Evolutionary conservation across 2,797 vertebrate genomes (phyloP), one percentile per base, ranked within the genome.

Genomic region (Artibeus lituratus): DNA sequence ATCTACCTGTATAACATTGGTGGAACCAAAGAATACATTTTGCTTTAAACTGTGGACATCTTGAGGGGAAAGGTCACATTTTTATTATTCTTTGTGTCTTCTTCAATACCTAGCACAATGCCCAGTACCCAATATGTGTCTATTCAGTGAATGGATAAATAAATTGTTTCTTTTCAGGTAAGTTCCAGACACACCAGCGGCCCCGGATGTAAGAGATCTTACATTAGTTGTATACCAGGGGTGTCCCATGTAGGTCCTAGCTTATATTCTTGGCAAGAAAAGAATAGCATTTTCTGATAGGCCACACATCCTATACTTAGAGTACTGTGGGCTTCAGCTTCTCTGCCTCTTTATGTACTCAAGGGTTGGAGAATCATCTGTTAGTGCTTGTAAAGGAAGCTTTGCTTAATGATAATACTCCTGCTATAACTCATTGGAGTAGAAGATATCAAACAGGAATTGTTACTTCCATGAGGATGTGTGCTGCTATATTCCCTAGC

Each of bases 131-230:
- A 55, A 55, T 47, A 39, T 39, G 22, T 37, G 5, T 78, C 84
- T 88, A 24, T 85, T 85, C 18, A 65, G 9, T 44, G 49, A 83
- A 69, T 87, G 16, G n/a, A 39, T 73, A 95, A 67, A 62, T 70
- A 14, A 96, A 85, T 16, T 57, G 6, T 51, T 91, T 74, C 18
- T 96, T 78, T 26, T 87, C 62, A 96, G 78, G 69, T 78, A 72
- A 80, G 7, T 90, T 81, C 10, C 37, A 70, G 12, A 51, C 4
- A 67, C 10, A 2, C 11, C 15, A 32, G 39, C 37, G 35, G 5
- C 10, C 55, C 32, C 9, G 87, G 47, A 51, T 83, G 2, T 59
- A 59, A 59, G 57, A 59, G 22, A 35, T 72, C 21, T 70, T 78
- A 59, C 0, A 2, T 65, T 88, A 72, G 21, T 44, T 44, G 29